Evolutionary conservation across 2,888 invertebrate species (phyloP).

Genomic region (Hirtodrosophila trivittata): DNA sequence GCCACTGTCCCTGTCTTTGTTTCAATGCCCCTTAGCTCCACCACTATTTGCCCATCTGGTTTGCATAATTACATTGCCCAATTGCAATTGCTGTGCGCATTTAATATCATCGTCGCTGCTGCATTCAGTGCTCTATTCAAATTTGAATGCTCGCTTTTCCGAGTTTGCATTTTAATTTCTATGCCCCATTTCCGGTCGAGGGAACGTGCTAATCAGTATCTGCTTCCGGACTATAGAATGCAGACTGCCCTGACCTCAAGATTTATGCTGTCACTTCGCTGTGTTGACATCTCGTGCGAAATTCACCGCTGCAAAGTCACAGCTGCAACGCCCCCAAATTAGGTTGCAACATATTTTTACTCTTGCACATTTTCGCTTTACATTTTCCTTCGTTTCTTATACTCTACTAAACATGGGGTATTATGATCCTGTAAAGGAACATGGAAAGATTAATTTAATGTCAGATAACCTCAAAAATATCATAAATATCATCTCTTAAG

Average conservation of each 20-base stretch:
- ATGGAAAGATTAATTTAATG: too few relatives aligned
- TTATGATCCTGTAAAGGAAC: too few relatives aligned
- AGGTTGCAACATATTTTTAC: conserved; percentile 34
- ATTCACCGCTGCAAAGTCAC: conserved; percentile 20
- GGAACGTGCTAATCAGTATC: conserved; percentile 51
- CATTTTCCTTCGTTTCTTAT: conserved; percentile 2
- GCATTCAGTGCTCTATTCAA: conserved; percentile 33
- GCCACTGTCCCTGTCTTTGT: conserved; percentile 9
- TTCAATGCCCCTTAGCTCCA: neutral
- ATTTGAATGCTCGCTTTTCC: conserved; percentile 43
- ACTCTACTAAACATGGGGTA: neutral
- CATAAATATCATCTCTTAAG: too few relatives aligned
- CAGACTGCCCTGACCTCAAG: conserved; percentile 37
- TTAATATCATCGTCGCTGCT: conserved; percentile 14
- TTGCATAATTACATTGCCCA: conserved; percentile 57
- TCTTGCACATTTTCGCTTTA: neutral
- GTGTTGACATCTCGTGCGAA: conserved; percentile 57
- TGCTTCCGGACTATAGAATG: conserved; percentile 41
- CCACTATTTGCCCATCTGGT: conserved; percentile 28
- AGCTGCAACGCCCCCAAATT: conserved; percentile 42
- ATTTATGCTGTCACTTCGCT: conserved; percentile 44
- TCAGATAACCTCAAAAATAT: too few relatives aligned
- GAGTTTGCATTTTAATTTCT: conserved; percentile 58
- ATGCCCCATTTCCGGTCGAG: conserved; percentile 49
- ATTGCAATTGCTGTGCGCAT: conserved; percentile 43